Base-by-base conservation (phyloP, 1,140 invertebrate genomes). In the Drosophila ananassae region DNA sequence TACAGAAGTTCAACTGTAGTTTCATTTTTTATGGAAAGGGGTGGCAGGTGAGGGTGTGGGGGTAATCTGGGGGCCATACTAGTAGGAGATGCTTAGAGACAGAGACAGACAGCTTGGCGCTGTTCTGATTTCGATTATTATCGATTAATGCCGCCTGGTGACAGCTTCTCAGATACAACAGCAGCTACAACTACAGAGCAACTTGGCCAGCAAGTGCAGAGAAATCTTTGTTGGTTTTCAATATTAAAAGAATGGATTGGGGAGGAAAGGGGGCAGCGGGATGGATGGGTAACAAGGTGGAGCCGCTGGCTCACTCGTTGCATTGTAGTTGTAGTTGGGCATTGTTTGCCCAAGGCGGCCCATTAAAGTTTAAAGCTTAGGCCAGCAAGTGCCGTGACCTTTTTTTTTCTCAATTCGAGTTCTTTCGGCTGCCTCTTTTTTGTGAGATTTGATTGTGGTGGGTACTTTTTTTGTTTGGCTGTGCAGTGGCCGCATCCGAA, bases 381-480 rank as follows among this genome's bases (percentile, higher is more conserved):
- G 44, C 44, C 80, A 67, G 80, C 82, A 89, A 82, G 74, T 85
- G 78, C 78, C 82, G 85, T 85, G 82, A 85, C 82, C 82, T 85
- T 85, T 85, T 85, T 85, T 85, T 87, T 68, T 59, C 80, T 81
- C 68, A 68, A 78, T 81, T 82, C 66, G 73, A 66, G 80, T 81
- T 84, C 81, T 69, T 67, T 48, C 50, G 66, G 63, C 44, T 60
- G 52, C 25, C n/a, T 62, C 25, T 61, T 59, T 54, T 51, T 67
- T 63, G 25, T 52, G 47, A 54, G 41, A 17, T 62, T 63, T 46
- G 13, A 46, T 74, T 63, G 39, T 32, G 37, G 54, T 21, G 22
- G 59, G 37, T 47, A 47, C 25, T 51, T 64, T 48, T 52, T 68
- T 72, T 58, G 6, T 57, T 46, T 41, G 55, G 53, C 34, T 64